Evolutionary conservation across 2,797 vertebrate genomes (phyloP).

Genomic region (Poeciliopsis presidionis): DNA sequence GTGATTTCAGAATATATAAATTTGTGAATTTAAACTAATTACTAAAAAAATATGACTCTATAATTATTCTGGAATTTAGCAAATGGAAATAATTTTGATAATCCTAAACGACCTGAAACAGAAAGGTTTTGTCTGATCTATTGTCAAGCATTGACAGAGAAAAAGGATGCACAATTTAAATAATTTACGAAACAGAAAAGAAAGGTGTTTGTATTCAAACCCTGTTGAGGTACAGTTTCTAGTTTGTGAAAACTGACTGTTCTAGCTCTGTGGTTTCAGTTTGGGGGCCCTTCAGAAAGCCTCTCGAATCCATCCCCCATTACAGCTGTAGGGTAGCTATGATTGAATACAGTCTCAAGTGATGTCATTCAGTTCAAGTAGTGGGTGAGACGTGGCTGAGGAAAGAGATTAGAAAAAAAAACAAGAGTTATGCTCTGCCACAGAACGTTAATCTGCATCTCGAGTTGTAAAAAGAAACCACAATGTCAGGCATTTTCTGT

Average conservation of each 20-base stretch:
- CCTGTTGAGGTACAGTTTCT: constrained; percentile 20
- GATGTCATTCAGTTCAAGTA: constrained; percentile 58
- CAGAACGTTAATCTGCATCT: constrained; percentile 21
- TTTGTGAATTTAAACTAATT: too few relatives aligned
- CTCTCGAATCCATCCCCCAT: constrained; percentile 24
- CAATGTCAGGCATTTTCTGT: not conserved
- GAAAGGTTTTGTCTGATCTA: not conserved
- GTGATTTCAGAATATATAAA: not conserved
- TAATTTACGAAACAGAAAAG: not conserved
- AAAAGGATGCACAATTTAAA: not conserved
- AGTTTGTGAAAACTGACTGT: constrained; percentile 22
- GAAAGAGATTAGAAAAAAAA: constrained; percentile 9
- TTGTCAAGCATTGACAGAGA: not conserved
- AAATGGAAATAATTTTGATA: not conserved
- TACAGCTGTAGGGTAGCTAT: constrained; percentile 38
- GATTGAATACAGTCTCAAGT: constrained; percentile 48
- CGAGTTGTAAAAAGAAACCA: constrained; percentile 11
- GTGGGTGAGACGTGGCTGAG: constrained; percentile 25
- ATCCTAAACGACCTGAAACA: not conserved
- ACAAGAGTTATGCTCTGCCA: constrained; percentile 3
- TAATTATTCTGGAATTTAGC: not conserved
- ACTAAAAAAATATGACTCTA: not conserved
- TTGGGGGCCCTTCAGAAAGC: constrained; percentile 25
- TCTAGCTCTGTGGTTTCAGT: constrained; percentile 24
- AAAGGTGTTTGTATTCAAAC: constrained; percentile 14